Evolutionary conservation across 2,797 vertebrate genomes (phyloP).

Genomic region (Sphaeramia orbicularis): DNA sequence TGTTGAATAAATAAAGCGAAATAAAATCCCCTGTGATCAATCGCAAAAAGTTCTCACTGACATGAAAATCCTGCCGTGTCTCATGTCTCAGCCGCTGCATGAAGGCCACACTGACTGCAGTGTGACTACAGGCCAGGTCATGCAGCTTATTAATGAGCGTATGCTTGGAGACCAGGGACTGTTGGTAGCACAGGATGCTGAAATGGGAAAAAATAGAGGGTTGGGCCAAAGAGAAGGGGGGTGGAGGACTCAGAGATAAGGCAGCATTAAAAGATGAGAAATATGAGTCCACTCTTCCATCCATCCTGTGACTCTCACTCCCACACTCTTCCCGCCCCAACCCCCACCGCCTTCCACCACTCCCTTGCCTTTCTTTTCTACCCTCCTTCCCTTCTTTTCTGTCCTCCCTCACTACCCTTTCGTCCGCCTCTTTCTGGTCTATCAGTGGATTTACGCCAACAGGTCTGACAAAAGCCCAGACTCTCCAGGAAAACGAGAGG

Average conservation of each 20-base stretch:
- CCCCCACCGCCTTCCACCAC: constrained; percentile 9
- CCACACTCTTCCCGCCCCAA: neutral
- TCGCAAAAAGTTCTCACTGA: constrained; percentile 20
- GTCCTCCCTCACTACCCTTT: constrained; percentile 5
- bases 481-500: constrained; percentile 82
- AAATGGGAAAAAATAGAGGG: neutral
- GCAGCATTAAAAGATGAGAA: constrained; percentile 27
- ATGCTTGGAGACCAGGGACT: constrained; percentile 21
- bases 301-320: no score
- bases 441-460: constrained; percentile 79
- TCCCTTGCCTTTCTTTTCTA: constrained; percentile 8
- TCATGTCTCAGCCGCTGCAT: constrained; percentile 6
- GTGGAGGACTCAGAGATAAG: constrained; percentile 4
- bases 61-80: constrained; percentile 16
- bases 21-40: constrained; percentile 50
- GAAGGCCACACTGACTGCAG: constrained; percentile 16
- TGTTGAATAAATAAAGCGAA: constrained; percentile 45
- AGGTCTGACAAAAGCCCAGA: constrained; percentile 76
- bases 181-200: constrained; percentile 1
- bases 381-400: neutral
- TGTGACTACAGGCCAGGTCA: constrained; percentile 40
- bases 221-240: neutral
- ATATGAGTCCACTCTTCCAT: constrained; percentile 33
- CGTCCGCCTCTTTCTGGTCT: constrained; percentile 49
- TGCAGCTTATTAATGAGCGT: constrained; percentile 43